Evolutionary conservation across 2,888 invertebrate genomes (phyloP), one percentile per base, ranked within the genome.

Genomic region (Pseudanteris insignis): DNA sequence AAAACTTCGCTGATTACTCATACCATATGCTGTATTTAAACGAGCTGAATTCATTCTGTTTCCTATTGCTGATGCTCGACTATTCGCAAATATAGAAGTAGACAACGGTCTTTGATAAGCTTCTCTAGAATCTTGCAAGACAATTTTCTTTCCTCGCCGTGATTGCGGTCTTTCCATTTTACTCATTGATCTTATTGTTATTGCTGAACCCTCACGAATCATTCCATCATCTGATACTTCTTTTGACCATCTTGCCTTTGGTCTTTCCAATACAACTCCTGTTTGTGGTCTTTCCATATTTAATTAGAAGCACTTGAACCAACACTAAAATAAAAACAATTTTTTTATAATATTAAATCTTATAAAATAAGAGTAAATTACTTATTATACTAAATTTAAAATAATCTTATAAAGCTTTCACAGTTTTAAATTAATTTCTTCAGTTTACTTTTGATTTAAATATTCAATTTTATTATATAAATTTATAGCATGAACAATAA

Each of bases 1-100:
- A 36, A 88, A 75, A 88, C 50, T 21, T 40, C 63, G 15, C 12
- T 63, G 63, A 32, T 51, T 60, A 41, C 58, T 67, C 2, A 67
- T 67, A 0, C 71, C 21, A n/a, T 74, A 36, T 12, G 73, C 75
- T 4, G 71, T 71, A 13, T 67, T 72, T 1, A 74, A 14, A 13
- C 72, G 67, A 3, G 63, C 63, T 2, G 73, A 70, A 34, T 63
- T 66, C 2, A 74, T 13, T 8, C 75, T 59, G 1, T 69, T 63
- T 28, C 36, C 64, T 1, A 67, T 64, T 2, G 70, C 70, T 8
- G 70, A 64, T 3, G 67, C 62, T 25, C 74, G 70, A 41, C 67
- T 71, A 2, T 70, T 61, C 2, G 65, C 40, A 24, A 66, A 69
- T 8, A 70, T 38, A 11, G 70, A 64, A 0, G 73, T 68, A 1